phyloP scores from a whole-genome alignment of 1,140 invertebrate species.

The Brachionus paranguensis region DNA sequence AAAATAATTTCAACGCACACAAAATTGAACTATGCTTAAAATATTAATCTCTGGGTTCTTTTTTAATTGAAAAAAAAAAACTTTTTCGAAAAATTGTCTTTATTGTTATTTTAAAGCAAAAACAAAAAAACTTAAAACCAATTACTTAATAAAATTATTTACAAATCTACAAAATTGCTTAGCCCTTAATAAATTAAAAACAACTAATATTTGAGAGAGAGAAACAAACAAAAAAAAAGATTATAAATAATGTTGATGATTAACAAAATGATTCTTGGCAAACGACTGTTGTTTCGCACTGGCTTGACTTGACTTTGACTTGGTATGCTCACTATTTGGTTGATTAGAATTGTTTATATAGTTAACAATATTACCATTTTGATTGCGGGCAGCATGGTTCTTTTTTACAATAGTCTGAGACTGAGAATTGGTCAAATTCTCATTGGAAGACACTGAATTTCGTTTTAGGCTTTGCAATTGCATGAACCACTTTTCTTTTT shows the following conservation, averaged over 20 bases:
- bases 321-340: neutral
- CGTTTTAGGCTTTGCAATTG: neutral
- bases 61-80: neutral
- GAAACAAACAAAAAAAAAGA: neutral
- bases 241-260: conserved; percentile 27
- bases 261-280: neutral
- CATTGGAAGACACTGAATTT: conserved; percentile 12
- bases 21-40: too few relatives aligned
- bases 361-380: neutral
- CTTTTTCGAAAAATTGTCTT: neutral
- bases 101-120: neutral
- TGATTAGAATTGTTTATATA: neutral
- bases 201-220: neutral
- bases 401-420: neutral
- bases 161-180: conserved; percentile 14
- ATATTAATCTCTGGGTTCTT: neutral
- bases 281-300: neutral
- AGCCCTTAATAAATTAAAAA: neutral
- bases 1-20: too few relatives aligned
- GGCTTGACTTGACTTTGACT: neutral
- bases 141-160: neutral
- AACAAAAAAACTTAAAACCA: too few relatives aligned
- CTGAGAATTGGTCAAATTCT: conserved; percentile 12
- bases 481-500: conserved; percentile 25
- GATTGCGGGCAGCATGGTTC: neutral